Conservation (phyloP, 1,140 invertebrate genomes). For the Drosophila subpulchrella region DNA sequence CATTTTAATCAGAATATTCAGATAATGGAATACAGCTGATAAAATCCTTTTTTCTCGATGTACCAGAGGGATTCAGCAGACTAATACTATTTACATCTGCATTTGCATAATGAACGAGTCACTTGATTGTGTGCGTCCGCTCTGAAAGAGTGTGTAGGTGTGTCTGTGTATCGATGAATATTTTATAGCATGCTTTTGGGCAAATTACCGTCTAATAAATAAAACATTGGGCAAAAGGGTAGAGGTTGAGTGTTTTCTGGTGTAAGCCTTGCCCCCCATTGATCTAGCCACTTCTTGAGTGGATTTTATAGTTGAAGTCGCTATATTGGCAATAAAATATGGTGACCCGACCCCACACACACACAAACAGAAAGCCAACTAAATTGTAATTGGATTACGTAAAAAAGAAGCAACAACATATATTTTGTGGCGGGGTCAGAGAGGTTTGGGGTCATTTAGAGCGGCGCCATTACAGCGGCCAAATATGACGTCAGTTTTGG, state of each 20-base stretch:
- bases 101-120: conserved; percentile 52
- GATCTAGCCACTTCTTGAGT: conserved; percentile 42
- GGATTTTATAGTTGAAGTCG: conserved; percentile 21
- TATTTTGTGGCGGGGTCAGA: conserved; percentile 6
- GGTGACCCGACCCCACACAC: conserved; percentile 18
- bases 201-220: conserved; percentile 70
- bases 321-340: conserved; percentile 21
- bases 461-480: conserved; percentile 23
- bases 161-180: conserved; percentile 54
- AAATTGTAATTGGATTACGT: conserved; percentile 74
- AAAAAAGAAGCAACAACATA: conserved; percentile 33
- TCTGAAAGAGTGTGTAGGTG: not conserved
- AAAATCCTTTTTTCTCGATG: not conserved
- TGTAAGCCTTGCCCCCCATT: not conserved
- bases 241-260: conserved; percentile 12
- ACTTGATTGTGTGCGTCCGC: conserved; percentile 13
- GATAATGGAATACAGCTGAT: not conserved
- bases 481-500: conserved; percentile 47
- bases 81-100: conserved; percentile 45
- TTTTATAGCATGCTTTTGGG: conserved; percentile 75
- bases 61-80: conserved; percentile 7
- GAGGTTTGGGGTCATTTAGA: conserved; percentile 17
- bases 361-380: conserved; percentile 6
- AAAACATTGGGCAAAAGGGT: conserved; percentile 38
- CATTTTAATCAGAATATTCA: too few relatives aligned